Conservation (phyloP, 2,113 vertebrate genomes). For the Oreochromis aureus region DNA sequence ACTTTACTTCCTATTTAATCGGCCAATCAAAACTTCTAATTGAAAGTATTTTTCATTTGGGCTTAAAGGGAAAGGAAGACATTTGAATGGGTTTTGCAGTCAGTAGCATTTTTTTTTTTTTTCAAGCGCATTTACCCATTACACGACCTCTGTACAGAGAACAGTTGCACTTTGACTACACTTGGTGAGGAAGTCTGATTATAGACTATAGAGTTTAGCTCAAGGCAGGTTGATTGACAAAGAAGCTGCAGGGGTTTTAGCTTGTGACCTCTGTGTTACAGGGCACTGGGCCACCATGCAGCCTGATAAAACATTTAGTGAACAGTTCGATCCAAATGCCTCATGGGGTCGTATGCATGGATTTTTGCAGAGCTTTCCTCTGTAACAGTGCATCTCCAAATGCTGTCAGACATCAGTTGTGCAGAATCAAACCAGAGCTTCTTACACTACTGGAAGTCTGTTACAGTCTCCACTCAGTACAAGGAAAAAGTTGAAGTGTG, state of each 20-base stretch:
- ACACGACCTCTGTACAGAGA: background rate
- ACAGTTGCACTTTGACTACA: background rate
- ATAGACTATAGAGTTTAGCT: background rate
- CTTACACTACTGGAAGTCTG: background rate
- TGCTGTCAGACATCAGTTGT: background rate
- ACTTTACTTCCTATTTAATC: background rate
- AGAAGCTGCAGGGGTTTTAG: background rate
- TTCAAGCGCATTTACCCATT: background rate
- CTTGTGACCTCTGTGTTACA: background rate
- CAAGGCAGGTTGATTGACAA: background rate
- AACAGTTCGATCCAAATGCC: background rate
- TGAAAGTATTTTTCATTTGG: background rate
- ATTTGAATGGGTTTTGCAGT: background rate
- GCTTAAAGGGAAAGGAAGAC: background rate
- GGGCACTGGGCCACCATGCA: background rate
- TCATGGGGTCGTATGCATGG: background rate
- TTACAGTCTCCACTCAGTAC: background rate
- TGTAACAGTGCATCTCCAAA: background rate
- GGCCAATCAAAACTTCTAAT: background rate
- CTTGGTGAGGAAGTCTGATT: background rate
- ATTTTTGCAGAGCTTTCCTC: background rate
- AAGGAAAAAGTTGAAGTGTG: background rate
- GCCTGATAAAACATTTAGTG: background rate
- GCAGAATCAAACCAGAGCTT: background rate
- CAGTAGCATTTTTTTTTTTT: background rate